Percentiles rank a stretch among this genome's conserved stretches.
Evolutionary conservation across 2,113 vertebrate species (phyloP).

Genomic region (Athene noctua): DNA sequence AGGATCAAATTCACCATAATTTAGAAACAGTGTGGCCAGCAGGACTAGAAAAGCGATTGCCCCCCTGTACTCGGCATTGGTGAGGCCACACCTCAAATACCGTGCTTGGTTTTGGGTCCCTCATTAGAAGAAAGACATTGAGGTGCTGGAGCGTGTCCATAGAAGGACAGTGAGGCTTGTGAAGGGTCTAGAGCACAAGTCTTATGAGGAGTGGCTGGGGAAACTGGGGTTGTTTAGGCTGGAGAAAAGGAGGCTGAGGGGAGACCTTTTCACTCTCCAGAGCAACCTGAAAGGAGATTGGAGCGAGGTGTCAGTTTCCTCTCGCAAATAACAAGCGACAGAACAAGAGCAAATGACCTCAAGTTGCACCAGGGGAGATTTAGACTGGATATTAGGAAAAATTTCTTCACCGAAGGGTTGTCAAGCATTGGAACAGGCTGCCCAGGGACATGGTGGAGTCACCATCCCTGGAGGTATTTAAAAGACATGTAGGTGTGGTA

Average conservation of each 20-base stretch:
- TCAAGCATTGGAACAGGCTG: neutral
- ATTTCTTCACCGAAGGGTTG: neutral
- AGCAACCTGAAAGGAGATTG: neutral
- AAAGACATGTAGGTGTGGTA: neutral
- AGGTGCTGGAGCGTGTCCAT: neutral
- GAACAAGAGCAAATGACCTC: neutral
- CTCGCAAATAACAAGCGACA: neutral
- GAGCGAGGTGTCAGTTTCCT: neutral
- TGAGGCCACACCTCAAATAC: neutral
- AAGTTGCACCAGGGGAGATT: neutral
- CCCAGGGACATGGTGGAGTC: neutral
- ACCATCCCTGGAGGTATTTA: neutral
- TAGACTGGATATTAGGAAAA: neutral
- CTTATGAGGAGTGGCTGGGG: neutral
- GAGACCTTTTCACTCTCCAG: too few species aligned
- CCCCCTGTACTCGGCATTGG: neutral
- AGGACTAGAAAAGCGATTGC: neutral
- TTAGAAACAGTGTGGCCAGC: neutral
- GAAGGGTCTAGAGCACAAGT: neutral
- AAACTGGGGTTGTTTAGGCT: neutral
- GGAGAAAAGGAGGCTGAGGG: neutral
- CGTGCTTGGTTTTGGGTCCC: neutral
- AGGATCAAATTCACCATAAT: neutral
- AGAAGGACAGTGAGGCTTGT: neutral
- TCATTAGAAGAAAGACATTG: neutral